Percentiles rank a stretch among this genome's conserved stretches.
Evolutionary conservation across 2,888 invertebrate genomes (phyloP).

Genomic region (Leptinotarsa juncta): DNA sequence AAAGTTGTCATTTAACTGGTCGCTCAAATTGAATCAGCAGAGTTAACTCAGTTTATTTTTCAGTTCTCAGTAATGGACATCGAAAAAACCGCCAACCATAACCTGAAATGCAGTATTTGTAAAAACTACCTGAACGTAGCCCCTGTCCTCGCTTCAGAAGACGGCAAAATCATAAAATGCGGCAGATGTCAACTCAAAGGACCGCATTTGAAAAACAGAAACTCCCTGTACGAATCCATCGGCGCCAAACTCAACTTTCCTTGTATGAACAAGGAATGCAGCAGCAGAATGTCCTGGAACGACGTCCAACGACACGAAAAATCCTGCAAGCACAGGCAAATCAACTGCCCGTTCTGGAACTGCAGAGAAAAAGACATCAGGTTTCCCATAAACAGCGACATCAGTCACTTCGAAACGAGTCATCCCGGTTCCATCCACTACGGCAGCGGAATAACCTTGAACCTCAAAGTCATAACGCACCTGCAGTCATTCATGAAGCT

Average conservation of each 20-base stretch:
- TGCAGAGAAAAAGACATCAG: constrained; percentile 43
- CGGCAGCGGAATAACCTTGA: constrained; percentile 28
- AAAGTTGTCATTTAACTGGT: no score
- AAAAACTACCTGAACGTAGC: constrained; percentile 46
- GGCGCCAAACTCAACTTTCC: constrained; percentile 44
- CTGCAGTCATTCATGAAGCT: constrained; percentile 45
- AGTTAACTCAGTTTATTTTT: neutral
- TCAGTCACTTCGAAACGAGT: constrained; percentile 42
- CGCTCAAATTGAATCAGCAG: neutral
- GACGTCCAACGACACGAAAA: constrained; percentile 42
- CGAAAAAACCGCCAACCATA: constrained; percentile 35
- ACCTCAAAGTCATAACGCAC: constrained; percentile 36
- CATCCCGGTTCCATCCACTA: constrained; percentile 43
- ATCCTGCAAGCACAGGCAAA: constrained; percentile 39
- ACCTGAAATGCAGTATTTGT: constrained; percentile 44
- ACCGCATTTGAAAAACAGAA: constrained; percentile 39
- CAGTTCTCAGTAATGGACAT: constrained; percentile 35
- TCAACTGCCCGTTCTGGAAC: constrained; percentile 44
- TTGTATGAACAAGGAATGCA: constrained; percentile 39
- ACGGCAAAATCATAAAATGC: constrained; percentile 44
- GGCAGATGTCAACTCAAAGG: constrained; percentile 42
- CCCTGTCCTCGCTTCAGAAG: constrained; percentile 43
- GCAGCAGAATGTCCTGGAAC: constrained; percentile 37
- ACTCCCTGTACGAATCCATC: constrained; percentile 44
- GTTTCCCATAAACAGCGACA: constrained; percentile 35